These are phyloP conservation scores for Oryctes rhinoceros DNA, from an alignment of 1,140 invertebrate genomes.

Conservation along the genomic window DNA sequence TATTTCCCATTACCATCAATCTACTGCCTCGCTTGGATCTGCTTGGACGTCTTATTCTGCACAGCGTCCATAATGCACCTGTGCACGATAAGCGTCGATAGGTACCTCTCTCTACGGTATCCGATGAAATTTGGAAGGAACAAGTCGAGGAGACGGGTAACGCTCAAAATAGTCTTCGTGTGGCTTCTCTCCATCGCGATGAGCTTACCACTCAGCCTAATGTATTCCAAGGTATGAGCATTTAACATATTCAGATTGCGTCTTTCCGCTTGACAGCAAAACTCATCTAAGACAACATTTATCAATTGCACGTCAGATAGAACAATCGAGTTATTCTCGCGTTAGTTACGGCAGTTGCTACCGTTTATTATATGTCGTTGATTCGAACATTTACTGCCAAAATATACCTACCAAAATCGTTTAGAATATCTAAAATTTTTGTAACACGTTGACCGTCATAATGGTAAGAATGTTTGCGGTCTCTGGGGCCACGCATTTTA, in stretches of 20 bases:
- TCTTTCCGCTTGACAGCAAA: too few relatives aligned
- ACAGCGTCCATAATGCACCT: constrained; percentile 96
- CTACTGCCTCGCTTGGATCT: constrained; percentile 88
- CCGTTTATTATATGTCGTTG: too few relatives aligned
- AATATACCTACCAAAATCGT: too few relatives aligned
- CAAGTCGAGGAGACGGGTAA: constrained; percentile 86
- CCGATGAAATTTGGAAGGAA: constrained; percentile 91
- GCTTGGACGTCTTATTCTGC: constrained; percentile 92
- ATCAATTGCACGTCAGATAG: too few relatives aligned
- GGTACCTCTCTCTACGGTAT: constrained; percentile 84
- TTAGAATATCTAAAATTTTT: too few relatives aligned
- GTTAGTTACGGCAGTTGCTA: too few relatives aligned
- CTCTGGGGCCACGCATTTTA: too few relatives aligned
- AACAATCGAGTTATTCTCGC: too few relatives aligned
- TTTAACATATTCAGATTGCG: not conserved
- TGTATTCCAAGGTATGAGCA: constrained; percentile 81
- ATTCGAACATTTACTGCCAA: too few relatives aligned
- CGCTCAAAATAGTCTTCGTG: constrained; percentile 88
- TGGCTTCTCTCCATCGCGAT: constrained; percentile 90
- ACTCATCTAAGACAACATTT: too few relatives aligned
- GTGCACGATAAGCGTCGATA: constrained; percentile 94
- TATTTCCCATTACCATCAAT: constrained; percentile 83
- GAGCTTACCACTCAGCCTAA: constrained; percentile 85
- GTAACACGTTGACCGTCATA: too few relatives aligned
- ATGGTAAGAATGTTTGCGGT: too few relatives aligned